A percentile compares a stretch with the other conserved stretches of the same genome.
phyloP scores from a whole-genome alignment of 2,113 vertebrate genomes.

The Percina caprodes region DNA sequence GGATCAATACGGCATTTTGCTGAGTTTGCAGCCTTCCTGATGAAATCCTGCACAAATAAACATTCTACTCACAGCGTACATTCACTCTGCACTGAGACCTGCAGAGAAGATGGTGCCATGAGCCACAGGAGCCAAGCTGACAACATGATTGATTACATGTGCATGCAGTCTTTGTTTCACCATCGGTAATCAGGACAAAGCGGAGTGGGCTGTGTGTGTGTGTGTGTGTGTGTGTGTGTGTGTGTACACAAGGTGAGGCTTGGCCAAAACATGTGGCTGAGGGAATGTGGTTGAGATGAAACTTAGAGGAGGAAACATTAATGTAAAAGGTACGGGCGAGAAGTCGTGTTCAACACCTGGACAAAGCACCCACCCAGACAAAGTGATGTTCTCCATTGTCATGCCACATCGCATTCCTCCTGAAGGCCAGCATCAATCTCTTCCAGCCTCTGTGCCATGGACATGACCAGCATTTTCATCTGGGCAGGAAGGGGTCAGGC shows the following conservation, averaged over 20 bases:
- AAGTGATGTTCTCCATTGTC: conserved; percentile 20
- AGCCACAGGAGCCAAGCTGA: conserved; percentile 53
- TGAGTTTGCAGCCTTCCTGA: conserved; percentile 71
- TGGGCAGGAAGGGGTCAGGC: conserved; percentile 42
- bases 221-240: conserved; percentile 23
- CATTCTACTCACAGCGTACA: conserved; percentile 48
- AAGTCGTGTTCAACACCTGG: background rate
- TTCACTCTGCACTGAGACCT: conserved; percentile 33
- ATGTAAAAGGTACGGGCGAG: background rate
- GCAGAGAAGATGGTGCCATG: conserved; percentile 32
- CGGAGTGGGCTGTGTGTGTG: conserved; percentile 16
- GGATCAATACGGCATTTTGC: conserved; percentile 74
- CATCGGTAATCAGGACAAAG: conserved; percentile 66
- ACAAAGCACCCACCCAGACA: conserved; percentile 4
- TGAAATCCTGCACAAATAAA: conserved; percentile 73
- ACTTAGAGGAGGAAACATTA: conserved; percentile 7
- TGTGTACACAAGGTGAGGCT: conserved; percentile 39
- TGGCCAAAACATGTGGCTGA: conserved; percentile 25
- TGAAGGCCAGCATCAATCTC: conserved; percentile 72
- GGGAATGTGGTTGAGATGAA: conserved; percentile 19
- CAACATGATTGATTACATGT: conserved; percentile 78
- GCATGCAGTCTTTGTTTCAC: conserved; percentile 70
- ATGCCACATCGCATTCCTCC: conserved; percentile 27
- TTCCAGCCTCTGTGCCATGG: conserved; percentile 78
- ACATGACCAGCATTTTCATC: conserved; percentile 82